Conservation (phyloP, 2,797 vertebrate genomes). For the Oreortyx pictus region DNA sequence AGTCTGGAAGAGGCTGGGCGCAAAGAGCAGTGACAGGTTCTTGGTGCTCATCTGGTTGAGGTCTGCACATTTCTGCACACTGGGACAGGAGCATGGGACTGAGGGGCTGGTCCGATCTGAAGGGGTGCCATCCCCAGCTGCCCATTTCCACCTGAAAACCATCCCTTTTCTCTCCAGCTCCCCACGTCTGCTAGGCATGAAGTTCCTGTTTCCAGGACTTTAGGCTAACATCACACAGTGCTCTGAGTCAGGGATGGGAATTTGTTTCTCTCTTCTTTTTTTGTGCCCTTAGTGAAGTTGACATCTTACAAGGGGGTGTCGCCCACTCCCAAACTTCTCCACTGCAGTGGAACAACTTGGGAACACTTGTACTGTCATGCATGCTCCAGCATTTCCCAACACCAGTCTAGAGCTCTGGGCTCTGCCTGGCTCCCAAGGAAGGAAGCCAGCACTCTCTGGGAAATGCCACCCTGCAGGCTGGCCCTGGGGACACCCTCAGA, state of each 20-base stretch:
- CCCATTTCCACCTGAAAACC: background rate
- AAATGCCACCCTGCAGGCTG: background rate
- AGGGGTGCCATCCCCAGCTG: background rate
- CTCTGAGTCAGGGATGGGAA: background rate
- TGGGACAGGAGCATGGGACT: slow-evolving; percentile 47
- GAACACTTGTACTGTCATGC: background rate
- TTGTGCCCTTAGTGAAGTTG: background rate
- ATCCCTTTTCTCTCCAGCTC: accelerated
- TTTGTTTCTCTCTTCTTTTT: background rate
- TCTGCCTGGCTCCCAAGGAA: background rate
- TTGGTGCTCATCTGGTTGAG: slow-evolving; percentile 98
- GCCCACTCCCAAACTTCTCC: background rate
- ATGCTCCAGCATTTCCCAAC: background rate
- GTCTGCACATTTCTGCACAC: slow-evolving; percentile 94
- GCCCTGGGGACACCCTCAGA: background rate
- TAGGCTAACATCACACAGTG: background rate
- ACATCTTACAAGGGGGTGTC: accelerated
- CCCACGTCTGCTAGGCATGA: background rate
- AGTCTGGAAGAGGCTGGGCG: slow-evolving; percentile 96
- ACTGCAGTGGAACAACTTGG: background rate
- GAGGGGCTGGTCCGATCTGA: background rate
- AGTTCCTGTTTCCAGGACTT: background rate
- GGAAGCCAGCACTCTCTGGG: background rate
- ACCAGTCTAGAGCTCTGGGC: background rate
- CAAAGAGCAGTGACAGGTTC: slow-evolving; percentile 95